Evolutionary conservation across 2,797 vertebrate genomes (phyloP).

Genomic region (Pogonophryne albipinna): DNA sequence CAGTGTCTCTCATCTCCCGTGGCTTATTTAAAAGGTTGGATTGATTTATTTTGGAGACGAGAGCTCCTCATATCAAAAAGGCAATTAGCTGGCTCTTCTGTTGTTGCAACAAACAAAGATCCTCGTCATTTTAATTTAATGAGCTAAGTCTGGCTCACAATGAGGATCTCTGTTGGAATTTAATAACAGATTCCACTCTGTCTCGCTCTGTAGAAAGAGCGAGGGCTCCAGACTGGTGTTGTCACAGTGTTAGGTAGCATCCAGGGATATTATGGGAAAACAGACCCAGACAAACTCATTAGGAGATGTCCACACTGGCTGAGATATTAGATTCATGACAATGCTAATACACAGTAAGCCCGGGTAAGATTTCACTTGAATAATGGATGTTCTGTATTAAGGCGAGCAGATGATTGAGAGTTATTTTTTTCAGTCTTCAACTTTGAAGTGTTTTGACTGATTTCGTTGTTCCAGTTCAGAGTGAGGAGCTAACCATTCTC

Average conservation of each 20-base stretch:
- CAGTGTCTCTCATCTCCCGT: constrained; percentile 42
- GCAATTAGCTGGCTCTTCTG: constrained; percentile 77
- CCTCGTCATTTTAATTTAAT: constrained; percentile 75
- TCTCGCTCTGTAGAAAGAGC: constrained; percentile 53
- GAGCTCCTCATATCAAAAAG: constrained; percentile 73
- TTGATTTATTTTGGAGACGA: constrained; percentile 78
- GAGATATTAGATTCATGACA: constrained; percentile 62
- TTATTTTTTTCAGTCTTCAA: constrained; percentile 15
- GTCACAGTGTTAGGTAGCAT: constrained; percentile 81
- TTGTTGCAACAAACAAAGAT: constrained; percentile 81
- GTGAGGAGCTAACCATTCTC: constrained; percentile 24
- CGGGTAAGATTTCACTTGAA: constrained; percentile 59
- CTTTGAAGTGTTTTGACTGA: constrained; percentile 57
- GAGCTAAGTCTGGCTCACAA: constrained; percentile 69
- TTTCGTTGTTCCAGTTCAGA: constrained; percentile 46
- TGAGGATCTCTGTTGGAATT: constrained; percentile 79
- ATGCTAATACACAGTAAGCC: constrained; percentile 46
- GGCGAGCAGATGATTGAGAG: constrained; percentile 26
- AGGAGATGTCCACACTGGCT: constrained; percentile 61
- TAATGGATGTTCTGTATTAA: constrained; percentile 57
- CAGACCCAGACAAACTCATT: constrained; percentile 72
- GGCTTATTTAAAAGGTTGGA: constrained; percentile 72
- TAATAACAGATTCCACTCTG: constrained; percentile 74
- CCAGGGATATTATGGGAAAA: constrained; percentile 74
- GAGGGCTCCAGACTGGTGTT: constrained; percentile 73